A percentile compares a stretch with the other conserved stretches of the same genome.
phyloP scores from a whole-genome alignment of 64 coral and sea anemone species.

The Montipora capricornis region DNA sequence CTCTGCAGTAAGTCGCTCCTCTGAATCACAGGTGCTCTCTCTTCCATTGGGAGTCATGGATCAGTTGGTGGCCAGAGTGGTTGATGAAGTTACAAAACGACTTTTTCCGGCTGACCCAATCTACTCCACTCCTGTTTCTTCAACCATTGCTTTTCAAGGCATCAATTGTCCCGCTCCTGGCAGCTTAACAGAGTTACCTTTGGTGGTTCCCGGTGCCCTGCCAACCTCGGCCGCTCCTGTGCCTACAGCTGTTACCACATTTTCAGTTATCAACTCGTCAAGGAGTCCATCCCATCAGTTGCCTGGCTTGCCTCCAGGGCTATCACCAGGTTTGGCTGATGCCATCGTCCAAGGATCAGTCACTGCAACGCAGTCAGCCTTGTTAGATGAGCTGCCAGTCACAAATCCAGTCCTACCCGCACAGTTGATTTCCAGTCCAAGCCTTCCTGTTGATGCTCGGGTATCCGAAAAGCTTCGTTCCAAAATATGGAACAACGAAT shows the following conservation, averaged over 20 bases:
- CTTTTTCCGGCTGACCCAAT: neutral
- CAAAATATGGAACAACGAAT: slow-evolving; percentile 43
- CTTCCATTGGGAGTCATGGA: neutral
- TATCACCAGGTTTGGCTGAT: neutral
- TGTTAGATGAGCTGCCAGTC: neutral
- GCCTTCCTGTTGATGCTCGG: slow-evolving; percentile 12
- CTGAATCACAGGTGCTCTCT: neutral
- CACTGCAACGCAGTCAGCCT: neutral
- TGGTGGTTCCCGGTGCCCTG: neutral
- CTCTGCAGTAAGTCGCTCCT: neutral
- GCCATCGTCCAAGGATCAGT: neutral
- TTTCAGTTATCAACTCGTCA: no score
- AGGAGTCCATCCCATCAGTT: neutral
- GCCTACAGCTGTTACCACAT: no score
- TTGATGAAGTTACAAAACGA: neutral
- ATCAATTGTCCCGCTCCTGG: neutral
- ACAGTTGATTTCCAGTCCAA: neutral
- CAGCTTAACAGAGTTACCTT: neutral
- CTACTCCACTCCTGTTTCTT: neutral
- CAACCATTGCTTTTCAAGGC: neutral
- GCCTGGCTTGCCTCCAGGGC: neutral
- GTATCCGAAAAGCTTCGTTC: neutral
- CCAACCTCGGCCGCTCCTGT: no score
- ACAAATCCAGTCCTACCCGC: neutral
- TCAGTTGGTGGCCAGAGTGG: neutral